Evolutionary conservation across 2,888 invertebrate species (phyloP).

Genomic region (Drosophila formosana): DNA sequence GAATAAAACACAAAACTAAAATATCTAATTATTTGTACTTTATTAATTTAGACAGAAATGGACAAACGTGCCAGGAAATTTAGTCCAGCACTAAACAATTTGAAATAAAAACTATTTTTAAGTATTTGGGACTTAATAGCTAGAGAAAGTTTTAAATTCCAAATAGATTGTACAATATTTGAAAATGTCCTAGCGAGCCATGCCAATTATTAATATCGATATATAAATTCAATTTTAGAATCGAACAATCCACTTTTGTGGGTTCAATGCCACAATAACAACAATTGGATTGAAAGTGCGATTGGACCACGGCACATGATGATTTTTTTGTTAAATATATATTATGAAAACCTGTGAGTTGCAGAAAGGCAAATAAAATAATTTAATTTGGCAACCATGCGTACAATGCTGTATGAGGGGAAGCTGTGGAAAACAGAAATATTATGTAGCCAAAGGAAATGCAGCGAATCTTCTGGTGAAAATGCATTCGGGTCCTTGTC

Average conservation of each 20-base stretch:
- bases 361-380: slow-evolving; percentile 23
- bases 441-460: background rate
- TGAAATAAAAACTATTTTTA: too few species aligned
- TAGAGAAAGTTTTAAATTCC: too few species aligned
- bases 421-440: background rate
- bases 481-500: slow-evolving; percentile 5
- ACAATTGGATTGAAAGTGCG: slow-evolving; percentile 20
- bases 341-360: slow-evolving; percentile 22
- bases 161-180: too few species aligned
- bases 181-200: too few species aligned
- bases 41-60: too few species aligned
- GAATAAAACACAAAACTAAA: too few species aligned
- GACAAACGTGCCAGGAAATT: too few species aligned
- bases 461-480: background rate
- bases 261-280: slow-evolving; percentile 6
- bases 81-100: too few species aligned
- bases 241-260: slow-evolving; percentile 8
- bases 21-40: too few species aligned
- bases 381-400: slow-evolving; percentile 18
- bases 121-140: too few species aligned
- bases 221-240: slow-evolving; percentile 6
- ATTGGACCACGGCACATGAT: background rate
- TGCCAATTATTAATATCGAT: background rate
- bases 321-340: slow-evolving; percentile 2
- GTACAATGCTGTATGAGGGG: background rate